These are phyloP conservation scores for Onychorhynchus coronatus DNA, from an alignment of 2,113 vertebrate species.

Conservation along the genomic window DNA sequence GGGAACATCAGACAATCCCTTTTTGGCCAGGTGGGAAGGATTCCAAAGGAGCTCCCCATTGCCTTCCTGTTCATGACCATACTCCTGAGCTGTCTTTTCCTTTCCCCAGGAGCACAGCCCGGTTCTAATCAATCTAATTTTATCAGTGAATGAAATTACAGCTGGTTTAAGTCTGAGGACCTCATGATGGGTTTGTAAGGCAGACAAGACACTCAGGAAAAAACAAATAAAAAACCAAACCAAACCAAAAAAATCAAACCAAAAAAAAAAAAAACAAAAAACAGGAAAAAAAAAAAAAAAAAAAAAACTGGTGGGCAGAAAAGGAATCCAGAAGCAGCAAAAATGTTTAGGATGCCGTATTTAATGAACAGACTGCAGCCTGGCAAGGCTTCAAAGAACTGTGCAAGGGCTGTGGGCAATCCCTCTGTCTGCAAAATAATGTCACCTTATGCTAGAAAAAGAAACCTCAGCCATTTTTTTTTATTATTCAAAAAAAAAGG, in stretches of 20 bases:
- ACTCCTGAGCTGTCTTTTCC: neutral
- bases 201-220: conserved; percentile 27
- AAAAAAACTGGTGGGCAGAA: neutral
- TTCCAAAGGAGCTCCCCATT: rapidly evolving
- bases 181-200: conserved; percentile 28
- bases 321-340: conserved; percentile 12
- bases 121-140: neutral
- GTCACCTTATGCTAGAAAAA: neutral
- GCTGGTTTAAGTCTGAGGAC: conserved; percentile 47
- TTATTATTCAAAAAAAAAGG: neutral
- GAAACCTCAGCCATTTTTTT: neutral
- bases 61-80: neutral
- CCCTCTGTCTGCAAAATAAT: neutral
- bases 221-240: neutral
- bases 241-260: too few relatives aligned
- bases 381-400: neutral
- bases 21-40: neutral
- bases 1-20: rapidly evolving
- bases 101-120: neutral
- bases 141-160: conserved; percentile 33
- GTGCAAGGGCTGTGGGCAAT: neutral
- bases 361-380: neutral
- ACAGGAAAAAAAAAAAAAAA: neutral
- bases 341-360: conserved; percentile 40
- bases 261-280: neutral